Evolutionary conservation across 2,888 invertebrate genomes (phyloP).

Genomic region (Chaetogeoica ovagalla): DNA sequence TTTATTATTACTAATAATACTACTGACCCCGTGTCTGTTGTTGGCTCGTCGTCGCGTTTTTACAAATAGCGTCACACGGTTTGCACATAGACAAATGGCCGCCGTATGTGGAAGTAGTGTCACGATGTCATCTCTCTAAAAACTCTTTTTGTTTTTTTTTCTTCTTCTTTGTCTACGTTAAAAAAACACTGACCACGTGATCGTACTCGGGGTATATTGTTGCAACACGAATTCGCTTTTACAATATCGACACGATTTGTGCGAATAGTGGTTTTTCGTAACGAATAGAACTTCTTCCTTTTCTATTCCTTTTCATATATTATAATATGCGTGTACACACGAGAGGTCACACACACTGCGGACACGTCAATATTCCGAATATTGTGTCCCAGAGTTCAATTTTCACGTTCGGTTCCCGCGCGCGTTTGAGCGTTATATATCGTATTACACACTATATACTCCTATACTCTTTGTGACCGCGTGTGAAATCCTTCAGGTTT

Average conservation of each 20-base stretch:
- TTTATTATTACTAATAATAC: neutral
- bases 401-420: neutral
- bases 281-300: too few relatives aligned
- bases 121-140: neutral
- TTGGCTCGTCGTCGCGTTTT: neutral
- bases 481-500: neutral
- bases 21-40: neutral
- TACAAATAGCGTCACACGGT: neutral
- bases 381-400: neutral
- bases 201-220: neutral
- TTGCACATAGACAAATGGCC: neutral
- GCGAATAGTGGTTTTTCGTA: neutral
- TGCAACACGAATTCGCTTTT: neutral
- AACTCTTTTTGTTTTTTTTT: neutral
- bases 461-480: too few relatives aligned
- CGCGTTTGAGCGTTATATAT: neutral
- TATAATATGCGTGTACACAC: too few relatives aligned
- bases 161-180: neutral
- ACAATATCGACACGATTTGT: neutral
- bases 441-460: too few relatives aligned
- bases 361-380: neutral
- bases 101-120: conserved; percentile 23
- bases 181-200: conserved; percentile 1
- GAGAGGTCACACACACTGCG: too few relatives aligned
- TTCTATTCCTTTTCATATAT: too few relatives aligned